Conservation (phyloP, 2,797 vertebrate species). For the Poeciliopsis infans region DNA sequence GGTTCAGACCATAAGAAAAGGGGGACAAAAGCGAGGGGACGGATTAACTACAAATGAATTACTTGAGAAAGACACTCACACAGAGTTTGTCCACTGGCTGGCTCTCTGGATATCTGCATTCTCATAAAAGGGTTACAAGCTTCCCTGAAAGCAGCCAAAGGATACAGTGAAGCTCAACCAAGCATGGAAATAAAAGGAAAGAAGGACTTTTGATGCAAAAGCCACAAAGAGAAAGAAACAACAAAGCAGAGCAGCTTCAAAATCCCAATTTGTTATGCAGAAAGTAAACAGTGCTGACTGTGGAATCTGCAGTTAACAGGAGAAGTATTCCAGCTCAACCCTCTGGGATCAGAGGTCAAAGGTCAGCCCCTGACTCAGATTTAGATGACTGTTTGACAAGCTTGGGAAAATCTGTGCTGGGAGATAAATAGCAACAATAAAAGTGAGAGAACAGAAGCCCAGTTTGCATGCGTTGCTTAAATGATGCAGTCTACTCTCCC, state of each 20-base stretch:
- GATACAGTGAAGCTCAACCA: constrained; percentile 47
- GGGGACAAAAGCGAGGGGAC: constrained; percentile 58
- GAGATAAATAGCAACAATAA: constrained; percentile 7
- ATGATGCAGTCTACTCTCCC: background rate
- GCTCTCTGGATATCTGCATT: constrained; percentile 34
- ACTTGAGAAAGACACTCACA: constrained; percentile 45
- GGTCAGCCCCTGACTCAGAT: constrained; percentile 63
- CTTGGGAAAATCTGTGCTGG: constrained; percentile 70
- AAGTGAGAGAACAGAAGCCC: constrained; percentile 2
- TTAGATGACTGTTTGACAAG: constrained; percentile 55
- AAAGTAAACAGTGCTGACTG: constrained; percentile 14
- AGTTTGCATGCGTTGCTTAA: background rate
- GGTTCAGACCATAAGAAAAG: constrained; percentile 26
- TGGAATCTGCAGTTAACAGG: constrained; percentile 12
- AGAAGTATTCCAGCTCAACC: constrained; percentile 20
- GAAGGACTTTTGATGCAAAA: constrained; percentile 62
- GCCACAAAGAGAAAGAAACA: constrained; percentile 26
- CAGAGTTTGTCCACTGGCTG: constrained; percentile 28
- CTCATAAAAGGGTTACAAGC: constrained; percentile 51
- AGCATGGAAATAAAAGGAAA: constrained; percentile 60
- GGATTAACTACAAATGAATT: constrained; percentile 54
- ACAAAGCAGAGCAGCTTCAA: constrained; percentile 28
- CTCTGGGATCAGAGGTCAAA: constrained; percentile 62
- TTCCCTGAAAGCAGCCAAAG: constrained; percentile 39
- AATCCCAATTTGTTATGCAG: constrained; percentile 6